Conservation (phyloP, 2,113 vertebrate species). For the Cottus gobio region DNA sequence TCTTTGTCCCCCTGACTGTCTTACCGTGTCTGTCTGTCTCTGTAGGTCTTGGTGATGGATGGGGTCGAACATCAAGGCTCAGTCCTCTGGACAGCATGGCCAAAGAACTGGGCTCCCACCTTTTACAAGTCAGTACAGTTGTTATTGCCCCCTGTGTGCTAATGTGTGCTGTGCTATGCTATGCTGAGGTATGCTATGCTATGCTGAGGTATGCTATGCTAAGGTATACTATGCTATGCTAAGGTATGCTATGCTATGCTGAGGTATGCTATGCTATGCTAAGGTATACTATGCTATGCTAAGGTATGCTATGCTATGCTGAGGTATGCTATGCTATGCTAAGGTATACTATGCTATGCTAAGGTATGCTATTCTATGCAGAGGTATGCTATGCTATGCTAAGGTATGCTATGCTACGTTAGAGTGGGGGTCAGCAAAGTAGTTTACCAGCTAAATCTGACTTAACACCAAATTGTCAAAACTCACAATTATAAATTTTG, state of each 20-base stretch:
- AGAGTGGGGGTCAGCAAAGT: neutral
- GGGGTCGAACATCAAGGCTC: slow-evolving; percentile 86
- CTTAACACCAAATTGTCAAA: neutral
- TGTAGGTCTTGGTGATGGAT: slow-evolving; percentile 91
- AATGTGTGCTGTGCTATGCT: neutral
- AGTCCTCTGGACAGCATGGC: slow-evolving; percentile 91
- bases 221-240: too few species aligned
- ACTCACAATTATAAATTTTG: neutral
- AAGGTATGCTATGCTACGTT: neutral
- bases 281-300: too few species aligned
- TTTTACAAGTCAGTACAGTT: slow-evolving; percentile 92
- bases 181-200: neutral
- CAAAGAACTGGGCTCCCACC: slow-evolving; percentile 93
- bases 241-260: too few species aligned
- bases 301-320: too few species aligned
- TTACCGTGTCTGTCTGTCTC: slow-evolving; percentile 12
- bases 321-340: too few species aligned
- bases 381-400: neutral
- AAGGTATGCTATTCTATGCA: neutral
- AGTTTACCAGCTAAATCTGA: neutral
- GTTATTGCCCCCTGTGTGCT: too few species aligned
- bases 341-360: too few species aligned
- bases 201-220: too few species aligned
- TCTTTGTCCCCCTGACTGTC: neutral
- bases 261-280: too few species aligned